These are phyloP conservation scores for Saimiri boliviensis DNA, from an alignment of 2,113 vertebrate species.

Conservation along the genomic window DNA sequence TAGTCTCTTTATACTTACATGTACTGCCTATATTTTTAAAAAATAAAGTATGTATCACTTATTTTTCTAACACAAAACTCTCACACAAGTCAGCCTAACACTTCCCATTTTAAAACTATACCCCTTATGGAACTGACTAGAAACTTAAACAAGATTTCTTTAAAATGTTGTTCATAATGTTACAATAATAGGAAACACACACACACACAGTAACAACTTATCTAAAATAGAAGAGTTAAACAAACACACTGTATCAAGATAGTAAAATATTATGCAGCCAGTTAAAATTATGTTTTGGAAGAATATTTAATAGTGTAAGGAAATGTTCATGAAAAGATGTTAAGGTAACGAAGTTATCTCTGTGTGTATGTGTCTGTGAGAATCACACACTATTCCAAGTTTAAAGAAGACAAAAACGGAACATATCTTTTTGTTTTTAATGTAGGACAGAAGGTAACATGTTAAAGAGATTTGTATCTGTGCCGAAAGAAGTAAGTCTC, in stretches of 20 bases:
- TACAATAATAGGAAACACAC: neutral
- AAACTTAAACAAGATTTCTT: constrained; percentile 11
- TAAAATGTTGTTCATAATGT: constrained; percentile 20
- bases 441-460: neutral
- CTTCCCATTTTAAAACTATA: neutral
- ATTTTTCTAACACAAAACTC: neutral
- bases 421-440: constrained; percentile 18
- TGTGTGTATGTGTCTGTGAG: neutral
- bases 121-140: neutral
- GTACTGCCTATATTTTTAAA: neutral
- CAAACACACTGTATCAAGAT: neutral
- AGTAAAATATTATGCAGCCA: neutral
- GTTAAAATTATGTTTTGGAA: neutral
- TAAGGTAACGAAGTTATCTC: neutral
- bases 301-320: neutral
- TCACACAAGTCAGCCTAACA: neutral
- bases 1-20: neutral
- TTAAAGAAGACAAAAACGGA: constrained; percentile 39
- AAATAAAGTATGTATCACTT: neutral
- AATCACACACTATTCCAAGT: neutral
- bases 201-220: neutral
- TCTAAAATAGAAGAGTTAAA: neutral
- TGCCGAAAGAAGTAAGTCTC: neutral
- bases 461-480: constrained; percentile 4
- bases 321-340: neutral